Evolutionary conservation across 2,888 invertebrate species (phyloP).

Genomic region (Apoderus coryli): DNA sequence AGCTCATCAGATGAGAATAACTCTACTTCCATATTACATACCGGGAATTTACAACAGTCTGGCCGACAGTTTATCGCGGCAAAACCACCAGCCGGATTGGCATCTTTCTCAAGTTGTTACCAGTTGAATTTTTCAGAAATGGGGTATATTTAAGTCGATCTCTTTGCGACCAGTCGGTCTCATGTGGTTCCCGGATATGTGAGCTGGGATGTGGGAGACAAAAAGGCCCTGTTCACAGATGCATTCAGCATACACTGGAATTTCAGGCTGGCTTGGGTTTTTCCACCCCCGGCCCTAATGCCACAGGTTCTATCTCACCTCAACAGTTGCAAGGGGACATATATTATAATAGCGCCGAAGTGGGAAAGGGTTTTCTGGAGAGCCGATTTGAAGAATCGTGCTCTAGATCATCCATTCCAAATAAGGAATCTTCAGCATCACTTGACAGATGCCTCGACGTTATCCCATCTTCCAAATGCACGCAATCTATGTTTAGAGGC

Average conservation of each 20-base stretch:
- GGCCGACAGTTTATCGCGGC: constrained; percentile 16
- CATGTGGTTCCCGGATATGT: constrained; percentile 14
- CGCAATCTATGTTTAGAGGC: no score
- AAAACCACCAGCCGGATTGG: constrained; percentile 13
- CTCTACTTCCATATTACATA: no score
- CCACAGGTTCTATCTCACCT: constrained; percentile 19
- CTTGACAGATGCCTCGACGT: constrained; percentile 13
- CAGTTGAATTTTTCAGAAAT: constrained; percentile 12
- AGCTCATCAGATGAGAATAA: no score
- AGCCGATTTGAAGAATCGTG: no score
- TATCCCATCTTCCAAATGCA: constrained; percentile 14
- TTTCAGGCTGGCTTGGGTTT: constrained; percentile 19
- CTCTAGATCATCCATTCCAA: no score
- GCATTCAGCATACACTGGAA: constrained; percentile 16
- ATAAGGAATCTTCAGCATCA: no score
- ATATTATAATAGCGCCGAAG: constrained; percentile 19
- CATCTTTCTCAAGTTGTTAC: constrained; percentile 10
- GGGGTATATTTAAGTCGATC: constrained; percentile 15
- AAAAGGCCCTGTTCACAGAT: constrained; percentile 11
- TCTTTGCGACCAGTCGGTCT: constrained; percentile 14
- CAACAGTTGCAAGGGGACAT: constrained; percentile 16
- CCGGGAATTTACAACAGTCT: constrained; percentile 16
- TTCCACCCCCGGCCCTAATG: constrained; percentile 22
- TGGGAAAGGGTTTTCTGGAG: constrained; percentile 21
- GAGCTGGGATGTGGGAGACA: constrained; percentile 11